phyloP scores from a whole-genome alignment of 2,797 vertebrate genomes.

The Psittacula derbiana region DNA sequence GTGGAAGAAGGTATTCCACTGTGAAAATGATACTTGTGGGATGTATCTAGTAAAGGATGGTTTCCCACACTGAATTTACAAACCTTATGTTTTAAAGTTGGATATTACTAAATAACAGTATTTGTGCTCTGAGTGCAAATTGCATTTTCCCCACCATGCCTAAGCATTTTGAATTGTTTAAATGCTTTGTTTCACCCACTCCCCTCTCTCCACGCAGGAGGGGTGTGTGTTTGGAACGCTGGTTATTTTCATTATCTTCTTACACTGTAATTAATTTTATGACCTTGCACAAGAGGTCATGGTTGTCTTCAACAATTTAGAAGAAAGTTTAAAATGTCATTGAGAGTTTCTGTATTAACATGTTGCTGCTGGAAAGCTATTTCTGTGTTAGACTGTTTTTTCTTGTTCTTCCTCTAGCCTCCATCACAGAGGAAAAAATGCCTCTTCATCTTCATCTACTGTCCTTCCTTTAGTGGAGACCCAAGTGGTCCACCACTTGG shows the following conservation, averaged over 20 bases:
- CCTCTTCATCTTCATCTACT: background rate
- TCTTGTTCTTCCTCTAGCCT: background rate
- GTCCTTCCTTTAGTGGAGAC: background rate
- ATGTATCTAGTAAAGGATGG: background rate
- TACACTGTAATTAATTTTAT: background rate
- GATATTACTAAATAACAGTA: background rate
- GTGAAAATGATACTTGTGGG: background rate
- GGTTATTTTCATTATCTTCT: background rate
- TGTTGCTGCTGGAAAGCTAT: background rate
- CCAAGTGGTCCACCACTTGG: background rate
- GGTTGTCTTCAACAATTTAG: background rate
- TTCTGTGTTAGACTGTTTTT: background rate
- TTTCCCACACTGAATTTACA: background rate
- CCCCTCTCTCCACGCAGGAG: background rate
- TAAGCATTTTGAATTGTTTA: background rate
- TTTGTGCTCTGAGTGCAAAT: background rate
- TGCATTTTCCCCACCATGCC: background rate
- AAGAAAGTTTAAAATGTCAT: background rate
- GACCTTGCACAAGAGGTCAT: background rate
- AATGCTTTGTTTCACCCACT: background rate
- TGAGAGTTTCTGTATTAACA: background rate
- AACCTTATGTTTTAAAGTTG: background rate
- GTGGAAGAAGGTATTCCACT: background rate
- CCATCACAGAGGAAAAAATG: background rate
- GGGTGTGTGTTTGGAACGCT: background rate